Evolutionary conservation across 2,797 vertebrate genomes (phyloP).

Genomic region (Coregonus ussuriensis): DNA sequence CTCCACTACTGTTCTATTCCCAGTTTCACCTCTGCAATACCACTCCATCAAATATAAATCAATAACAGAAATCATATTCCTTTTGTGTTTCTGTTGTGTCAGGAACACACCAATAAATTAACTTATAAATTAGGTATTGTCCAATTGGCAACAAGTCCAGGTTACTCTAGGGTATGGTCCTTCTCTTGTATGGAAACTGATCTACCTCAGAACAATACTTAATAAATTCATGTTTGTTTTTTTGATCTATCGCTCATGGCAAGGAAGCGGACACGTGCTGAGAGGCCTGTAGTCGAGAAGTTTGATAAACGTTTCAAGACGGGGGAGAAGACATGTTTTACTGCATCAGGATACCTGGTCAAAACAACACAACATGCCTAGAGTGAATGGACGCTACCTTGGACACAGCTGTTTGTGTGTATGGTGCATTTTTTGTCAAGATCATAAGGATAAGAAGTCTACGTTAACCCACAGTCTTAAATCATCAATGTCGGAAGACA

Average conservation of each 20-base stretch:
- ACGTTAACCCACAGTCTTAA: neutral
- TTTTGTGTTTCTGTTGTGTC: neutral
- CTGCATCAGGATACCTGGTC: neutral
- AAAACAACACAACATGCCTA: neutral
- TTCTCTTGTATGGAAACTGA: neutral
- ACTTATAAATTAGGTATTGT: neutral
- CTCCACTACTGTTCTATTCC: neutral
- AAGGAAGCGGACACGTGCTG: neutral
- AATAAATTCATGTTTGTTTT: neutral
- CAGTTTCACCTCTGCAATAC: neutral
- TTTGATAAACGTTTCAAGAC: neutral
- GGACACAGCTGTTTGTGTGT: neutral
- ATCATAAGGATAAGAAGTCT: constrained; percentile 62
- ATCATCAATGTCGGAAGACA: neutral
- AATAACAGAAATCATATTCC: neutral
- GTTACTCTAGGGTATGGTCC: neutral
- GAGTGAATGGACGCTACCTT: neutral
- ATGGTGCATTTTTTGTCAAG: constrained; percentile 46
- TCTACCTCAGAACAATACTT: neutral
- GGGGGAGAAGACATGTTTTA: neutral
- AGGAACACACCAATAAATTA: neutral
- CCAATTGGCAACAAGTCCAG: too few relatives aligned
- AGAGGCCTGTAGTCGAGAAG: neutral
- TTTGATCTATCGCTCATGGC: neutral
- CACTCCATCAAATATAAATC: neutral